A percentile compares a stretch with the other conserved stretches of the same genome.
Evolutionary conservation across 1,140 invertebrate species (phyloP).

Genomic region (Lethocerus indicus): DNA sequence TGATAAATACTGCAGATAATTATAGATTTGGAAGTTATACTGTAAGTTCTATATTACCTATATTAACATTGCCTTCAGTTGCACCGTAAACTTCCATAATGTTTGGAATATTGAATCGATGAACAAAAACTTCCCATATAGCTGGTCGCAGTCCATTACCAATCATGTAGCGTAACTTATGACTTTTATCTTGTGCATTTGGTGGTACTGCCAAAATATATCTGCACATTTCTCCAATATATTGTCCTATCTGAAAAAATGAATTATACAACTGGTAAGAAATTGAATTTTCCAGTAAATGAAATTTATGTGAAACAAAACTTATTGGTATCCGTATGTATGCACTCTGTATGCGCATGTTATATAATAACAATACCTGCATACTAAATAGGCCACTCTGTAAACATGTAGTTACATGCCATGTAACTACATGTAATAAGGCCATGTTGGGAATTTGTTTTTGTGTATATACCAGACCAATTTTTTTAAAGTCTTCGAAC

Average conservation of each 20-base stretch:
- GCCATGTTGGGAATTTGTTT: too few species aligned
- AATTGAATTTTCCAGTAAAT: too few species aligned
- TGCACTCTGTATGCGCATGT: too few species aligned
- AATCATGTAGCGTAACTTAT: constrained; percentile 28
- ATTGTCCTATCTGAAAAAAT: constrained; percentile 41
- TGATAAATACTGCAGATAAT: background rate
- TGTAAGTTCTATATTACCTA: constrained; percentile 25
- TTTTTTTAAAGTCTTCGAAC: too few species aligned
- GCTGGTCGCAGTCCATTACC: constrained; percentile 29
- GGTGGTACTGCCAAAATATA: constrained; percentile 48
- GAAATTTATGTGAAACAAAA: too few species aligned
- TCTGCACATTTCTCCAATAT: constrained; percentile 66
- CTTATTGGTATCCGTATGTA: too few species aligned
- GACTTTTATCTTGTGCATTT: constrained; percentile 26
- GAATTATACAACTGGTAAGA: too few species aligned
- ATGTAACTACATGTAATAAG: too few species aligned
- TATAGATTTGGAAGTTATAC: background rate
- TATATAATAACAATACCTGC: too few species aligned
- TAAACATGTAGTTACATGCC: too few species aligned
- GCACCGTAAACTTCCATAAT: constrained; percentile 59
- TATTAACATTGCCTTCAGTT: constrained; percentile 60
- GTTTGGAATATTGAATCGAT: constrained; percentile 42
- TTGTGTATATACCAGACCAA: too few species aligned
- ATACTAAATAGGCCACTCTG: too few species aligned
- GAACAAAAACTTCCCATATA: constrained; percentile 28